Base-by-base conservation (phyloP, 1,140 invertebrate genomes). In the Oryctes rhinoceros region DNA sequence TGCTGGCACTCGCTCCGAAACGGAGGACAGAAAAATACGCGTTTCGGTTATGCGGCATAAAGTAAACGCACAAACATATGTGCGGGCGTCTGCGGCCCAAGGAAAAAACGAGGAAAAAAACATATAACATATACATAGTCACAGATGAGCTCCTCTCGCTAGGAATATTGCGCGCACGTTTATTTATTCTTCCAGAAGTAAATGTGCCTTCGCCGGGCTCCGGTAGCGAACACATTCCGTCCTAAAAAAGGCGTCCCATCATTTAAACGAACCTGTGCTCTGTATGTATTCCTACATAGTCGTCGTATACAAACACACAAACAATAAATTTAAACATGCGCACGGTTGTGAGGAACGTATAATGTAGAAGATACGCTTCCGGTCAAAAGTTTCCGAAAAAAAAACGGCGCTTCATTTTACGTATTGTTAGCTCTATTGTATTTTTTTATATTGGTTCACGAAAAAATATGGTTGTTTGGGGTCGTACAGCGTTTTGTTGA, bases 271-370 rank as follows among this genome's bases (percentile, higher is more conserved):
- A 59, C 53, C 53, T 59, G 53, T 59, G 18, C 53, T 49, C 10
- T 59, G 53, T 15, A 59, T 59, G 53, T 59, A 59, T 15, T 59
- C 15, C 15, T 15, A 59, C n/a, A 15, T 59, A 59, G 53, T 59
- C 15, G 15, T 59, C 53, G 53, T 59, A 59, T 59, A 59, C 53
- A 59, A 59, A 59, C 53, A 59, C 53, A 59, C 53, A 59, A 59
- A 59, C 53, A 59, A 59, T 59, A 59, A 59, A 59, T 59, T n/a
- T 59, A 59, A 59, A 59, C 53, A 59, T 59, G 53, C 53, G 53
- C 53, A n/a, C 5, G 18, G 53, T 18, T 59, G 53, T 18, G 18
- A 15, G 53, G 53, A 59, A 18, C 10, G 53, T 59, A 4, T 59
- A n/a, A 59, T 4, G 53, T 4, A 15, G 5, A 59, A 59, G 15